Evolutionary conservation across 2,888 invertebrate genomes (phyloP).

Genomic region (Unio pictorum): DNA sequence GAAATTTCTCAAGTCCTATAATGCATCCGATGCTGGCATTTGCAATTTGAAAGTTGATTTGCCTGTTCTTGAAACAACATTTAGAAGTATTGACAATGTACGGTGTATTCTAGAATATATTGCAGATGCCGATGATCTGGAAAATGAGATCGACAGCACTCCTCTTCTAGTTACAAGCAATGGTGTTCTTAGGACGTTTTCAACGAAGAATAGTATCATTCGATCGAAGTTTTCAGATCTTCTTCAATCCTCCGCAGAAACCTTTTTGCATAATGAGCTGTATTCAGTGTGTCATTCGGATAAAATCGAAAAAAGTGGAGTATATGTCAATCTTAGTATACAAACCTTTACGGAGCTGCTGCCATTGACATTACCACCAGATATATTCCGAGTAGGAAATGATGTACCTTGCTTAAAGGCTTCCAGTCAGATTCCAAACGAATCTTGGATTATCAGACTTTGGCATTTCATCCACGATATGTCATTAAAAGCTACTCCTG

Average conservation of each 20-base stretch:
- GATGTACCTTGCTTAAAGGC: no score
- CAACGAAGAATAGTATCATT: constrained; percentile 5
- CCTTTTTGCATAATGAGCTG: constrained; percentile 7
- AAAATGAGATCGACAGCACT: constrained; percentile 13
- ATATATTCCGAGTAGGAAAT: no score
- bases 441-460: no score
- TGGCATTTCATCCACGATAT: no score
- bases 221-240: constrained; percentile 11
- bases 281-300: not conserved
- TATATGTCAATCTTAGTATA: constrained; percentile 3
- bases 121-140: constrained; percentile 10
- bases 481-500: no score
- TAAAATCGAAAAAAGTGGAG: not conserved
- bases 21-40: not conserved
- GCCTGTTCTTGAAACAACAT: constrained; percentile 12
- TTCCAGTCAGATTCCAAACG: no score
- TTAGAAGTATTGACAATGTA: constrained; percentile 5
- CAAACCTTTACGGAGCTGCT: constrained; percentile 3
- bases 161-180: constrained; percentile 33
- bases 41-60: not conserved
- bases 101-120: constrained; percentile 15
- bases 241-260: constrained; percentile 13
- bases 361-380: no score
- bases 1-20: constrained; percentile 11
- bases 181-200: constrained; percentile 11